Evolutionary conservation across 2,888 invertebrate genomes (phyloP), one percentile per base, ranked within the genome.

Genomic region (Cryptophagus acutangulus): DNA sequence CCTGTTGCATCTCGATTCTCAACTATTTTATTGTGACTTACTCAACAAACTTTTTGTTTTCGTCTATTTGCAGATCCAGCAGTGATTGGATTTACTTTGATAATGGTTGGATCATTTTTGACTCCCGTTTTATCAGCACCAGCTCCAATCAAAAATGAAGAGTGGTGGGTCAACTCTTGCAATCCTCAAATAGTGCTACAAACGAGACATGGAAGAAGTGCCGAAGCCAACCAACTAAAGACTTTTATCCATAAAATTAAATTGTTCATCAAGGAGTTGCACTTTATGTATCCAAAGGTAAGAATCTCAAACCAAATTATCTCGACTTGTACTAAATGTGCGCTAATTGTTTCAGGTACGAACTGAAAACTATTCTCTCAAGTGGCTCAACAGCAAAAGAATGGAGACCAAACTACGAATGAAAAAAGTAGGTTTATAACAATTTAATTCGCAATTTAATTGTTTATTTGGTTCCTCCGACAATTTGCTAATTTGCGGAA

Each of bases 101-200:
- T 45, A 18, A 10, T 47, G 12, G 24, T 29, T 13, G 36, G 17
- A n/a, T 31, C 40, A 12, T 17, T 47, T 6, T 40, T 56, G 20
- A 41, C 40, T 17, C 36, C 45, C 12, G 41, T 47, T 25, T 26
- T 36, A 18, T 40, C 51, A 14, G 54, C 55, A 8, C 52, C 54
- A 6, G 34, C 43, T 4, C 24, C 9, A 33, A 8, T 17, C 8
- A 35, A 26, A 13, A 3, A 3, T 3, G n/a, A 26, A 17, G 45
- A 45, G 9, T 52, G 58, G 51, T 60, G 56, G 58, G 38, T 18
- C 18, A 51, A 58, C 35, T 55, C 59, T n/a, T 62, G 60, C 43
- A 42, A 44, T 10, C 47, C 43, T 16, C 45, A 45, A 26, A 29
- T 41, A 3, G 46, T 36, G 25, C 9, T 52, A 20, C 24, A 6